A percentile compares a stretch with the other conserved stretches of the same genome.
Conservation (phyloP, 1,140 invertebrate species). For the Hypsibius dujardini region DNA sequence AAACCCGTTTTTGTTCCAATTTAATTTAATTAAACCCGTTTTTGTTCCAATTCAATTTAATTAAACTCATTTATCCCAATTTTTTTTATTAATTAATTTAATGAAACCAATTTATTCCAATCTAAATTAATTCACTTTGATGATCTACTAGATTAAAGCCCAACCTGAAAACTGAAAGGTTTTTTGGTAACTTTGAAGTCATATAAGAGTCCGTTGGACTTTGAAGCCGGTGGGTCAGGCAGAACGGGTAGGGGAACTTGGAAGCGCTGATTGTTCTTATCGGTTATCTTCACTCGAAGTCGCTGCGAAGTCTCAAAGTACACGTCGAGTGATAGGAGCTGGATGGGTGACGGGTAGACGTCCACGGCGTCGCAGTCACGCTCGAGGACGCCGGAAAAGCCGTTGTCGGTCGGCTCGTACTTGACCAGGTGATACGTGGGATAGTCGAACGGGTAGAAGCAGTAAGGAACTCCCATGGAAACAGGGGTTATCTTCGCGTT, state of each 20-base stretch:
- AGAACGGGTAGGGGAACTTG: conserved; percentile 29
- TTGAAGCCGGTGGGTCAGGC: conserved; percentile 21
- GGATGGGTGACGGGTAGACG: conserved; percentile 45
- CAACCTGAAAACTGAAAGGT: conserved; percentile 32
- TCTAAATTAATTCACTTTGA: too few relatives aligned
- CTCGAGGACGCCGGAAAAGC: conserved; percentile 37
- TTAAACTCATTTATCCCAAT: too few relatives aligned
- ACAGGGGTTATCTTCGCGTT: too few relatives aligned
- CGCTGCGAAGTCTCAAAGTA: conserved; percentile 43
- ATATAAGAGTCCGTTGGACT: conserved; percentile 26
- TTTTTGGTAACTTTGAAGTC: conserved; percentile 26
- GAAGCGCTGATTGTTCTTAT: conserved; percentile 26
- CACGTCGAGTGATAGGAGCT: conserved; percentile 42
- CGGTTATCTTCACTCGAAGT: conserved; percentile 47
- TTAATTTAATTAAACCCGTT: too few relatives aligned
- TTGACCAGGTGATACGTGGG: conserved; percentile 45
- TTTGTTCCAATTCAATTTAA: too few relatives aligned
- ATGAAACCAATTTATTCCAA: too few relatives aligned
- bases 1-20: too few relatives aligned
- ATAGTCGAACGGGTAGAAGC: conserved; percentile 50
- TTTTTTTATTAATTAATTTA: too few relatives aligned
- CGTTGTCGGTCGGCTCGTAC: conserved; percentile 36
- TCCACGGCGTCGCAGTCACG: conserved; percentile 36
- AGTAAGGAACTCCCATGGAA: conserved; percentile 41
- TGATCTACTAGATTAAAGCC: too few relatives aligned